Evolutionary conservation across 2,888 invertebrate species (phyloP), one percentile per base, ranked within the genome.

Genomic region (Conus canariensis): DNA sequence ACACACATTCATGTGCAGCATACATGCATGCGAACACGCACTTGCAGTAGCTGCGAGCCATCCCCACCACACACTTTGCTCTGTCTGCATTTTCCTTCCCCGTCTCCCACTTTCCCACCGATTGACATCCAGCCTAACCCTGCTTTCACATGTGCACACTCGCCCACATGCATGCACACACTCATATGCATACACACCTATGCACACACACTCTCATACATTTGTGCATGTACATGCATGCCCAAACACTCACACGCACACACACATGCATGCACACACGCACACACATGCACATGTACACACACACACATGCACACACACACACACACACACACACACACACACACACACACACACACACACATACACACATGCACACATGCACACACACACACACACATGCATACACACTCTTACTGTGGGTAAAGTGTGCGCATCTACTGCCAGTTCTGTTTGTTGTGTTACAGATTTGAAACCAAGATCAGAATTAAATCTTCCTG

Each of bases 401-500:
- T n/a, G 0, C n/a, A 8, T n/a, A 74, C 74, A n/a, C 22, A 74
- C 74, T 70, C 16, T 64, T 64, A 45, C 45, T 45, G 45, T 45
- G 45, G 45, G 45, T 45, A 64, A 16, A 64, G 16, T 64, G 64
- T 64, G 64, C 64, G 1, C 64, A 64, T 64, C 16, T 10, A 10
- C 70, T 70, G 8, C 8, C 70, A 22, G 8, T 22, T 70, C 22
- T 70, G 22, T 22, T 1, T 83, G 82, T 83, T 83, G 82, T 83
- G 64, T 90, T 92, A 80, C 90, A 95, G 95, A 93, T 90, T 67
- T 93, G 64, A 88, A 93, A 87, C 89, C 90, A 59, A 94, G 94
- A 91, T 90, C 92, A 74, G 93, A 93, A 22, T 88, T 95, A 12
- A 88, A 92, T 85, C 88, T 95, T 58, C 95, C 95, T 74, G 92